Base-by-base conservation (phyloP, 2,888 invertebrate genomes). In the Epinotia bilunana region DNA sequence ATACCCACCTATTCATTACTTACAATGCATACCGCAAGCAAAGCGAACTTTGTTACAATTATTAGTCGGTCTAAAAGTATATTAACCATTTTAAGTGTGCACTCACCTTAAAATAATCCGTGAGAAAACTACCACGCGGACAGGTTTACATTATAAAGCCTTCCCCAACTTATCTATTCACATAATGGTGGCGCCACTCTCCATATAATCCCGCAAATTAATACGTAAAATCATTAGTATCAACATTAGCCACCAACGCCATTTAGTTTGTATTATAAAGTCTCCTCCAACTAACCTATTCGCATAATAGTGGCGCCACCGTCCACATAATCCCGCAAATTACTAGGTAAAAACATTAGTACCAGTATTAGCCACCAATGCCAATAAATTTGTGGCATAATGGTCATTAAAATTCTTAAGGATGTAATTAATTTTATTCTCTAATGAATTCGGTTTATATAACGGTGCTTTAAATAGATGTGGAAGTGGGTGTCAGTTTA, bases 51-150 rank as follows among this genome's bases (percentile, higher is more conserved):
- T 33, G 33, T 33, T 1, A 33, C 7, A 33, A 33, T 33, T 33
- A 33, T 33, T 6, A 33, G 33, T 33, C 39, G 39, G 39, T 39
- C 39, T 39, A 9, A 39, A 39, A 39, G 4, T 39, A 1, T 7
- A 9, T 39, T 39, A 4, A 9, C 7, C 39, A 0, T 9, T 46
- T 7, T 46, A 33, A 18, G 23, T 46, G 55, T 72, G 64, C 55
- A 46, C 64, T 28, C 57, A 49, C 28, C 64, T 64, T 72, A 43
- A 58, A 18, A 20, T 23, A 43, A 63, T 63, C 39, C 72, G 64
- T 72, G 72, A 72, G 72, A 72, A 72, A 72, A 58, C 28, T 58
- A 64, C 33, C 64, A 13, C 18, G 13, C 46, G 18, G 58, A 57
- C 72, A 46, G 72, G 72, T 72, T 72, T 49, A 28, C 49, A 60